Conservation (phyloP, 2,888 invertebrate species). For the Cryptus viduatorius region DNA sequence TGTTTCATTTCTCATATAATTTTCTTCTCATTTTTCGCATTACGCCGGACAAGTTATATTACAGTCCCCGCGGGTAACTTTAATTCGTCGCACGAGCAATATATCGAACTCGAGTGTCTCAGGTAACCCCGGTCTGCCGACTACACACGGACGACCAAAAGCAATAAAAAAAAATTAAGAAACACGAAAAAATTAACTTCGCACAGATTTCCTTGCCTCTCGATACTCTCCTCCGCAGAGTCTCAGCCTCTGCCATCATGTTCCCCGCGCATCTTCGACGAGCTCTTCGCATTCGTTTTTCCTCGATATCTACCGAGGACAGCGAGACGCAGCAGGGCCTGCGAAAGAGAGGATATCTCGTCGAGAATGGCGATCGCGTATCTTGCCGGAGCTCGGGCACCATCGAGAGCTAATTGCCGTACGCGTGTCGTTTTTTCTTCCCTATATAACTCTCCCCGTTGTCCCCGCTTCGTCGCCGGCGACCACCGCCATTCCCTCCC, state of each 20-base stretch:
- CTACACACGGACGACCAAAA: no score
- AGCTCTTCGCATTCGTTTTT: background rate
- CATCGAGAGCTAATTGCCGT: constrained; percentile 67
- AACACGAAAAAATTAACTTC: no score
- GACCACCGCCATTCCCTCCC: constrained; percentile 1
- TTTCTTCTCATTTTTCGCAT: no score
- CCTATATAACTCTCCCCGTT: constrained; percentile 25
- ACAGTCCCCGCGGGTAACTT: no score
- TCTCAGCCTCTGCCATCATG: background rate
- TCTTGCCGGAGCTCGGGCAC: constrained; percentile 59
- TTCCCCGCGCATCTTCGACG: background rate
- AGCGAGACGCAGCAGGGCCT: constrained; percentile 22
- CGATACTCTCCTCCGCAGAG: background rate
- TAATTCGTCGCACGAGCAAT: no score
- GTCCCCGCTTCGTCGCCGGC: background rate
- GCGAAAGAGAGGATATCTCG: constrained; percentile 59
- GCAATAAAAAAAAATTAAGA: no score
- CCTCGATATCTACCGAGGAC: constrained; percentile 5
- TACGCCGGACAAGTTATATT: no score
- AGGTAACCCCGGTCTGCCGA: no score
- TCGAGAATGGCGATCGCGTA: constrained; percentile 67
- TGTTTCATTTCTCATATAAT: no score
- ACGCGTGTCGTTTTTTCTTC: constrained; percentile 65
- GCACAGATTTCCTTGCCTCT: constrained; percentile 4
- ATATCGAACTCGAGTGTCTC: no score